Percentiles rank a stretch among this genome's conserved stretches.
Conservation (phyloP, 1,140 invertebrate species). For the Linepithema humile region DNA sequence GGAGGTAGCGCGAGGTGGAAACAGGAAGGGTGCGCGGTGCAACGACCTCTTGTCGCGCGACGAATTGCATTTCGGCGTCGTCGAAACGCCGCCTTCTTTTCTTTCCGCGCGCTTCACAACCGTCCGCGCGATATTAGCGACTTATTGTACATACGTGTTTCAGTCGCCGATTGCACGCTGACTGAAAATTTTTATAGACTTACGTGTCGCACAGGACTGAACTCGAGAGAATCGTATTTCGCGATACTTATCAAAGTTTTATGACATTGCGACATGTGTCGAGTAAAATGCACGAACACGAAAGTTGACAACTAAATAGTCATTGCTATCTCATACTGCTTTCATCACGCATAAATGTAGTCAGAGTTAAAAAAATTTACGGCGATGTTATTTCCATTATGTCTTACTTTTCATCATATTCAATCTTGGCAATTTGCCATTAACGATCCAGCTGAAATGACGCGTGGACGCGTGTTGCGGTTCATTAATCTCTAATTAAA, state of each 20-base stretch:
- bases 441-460: background rate
- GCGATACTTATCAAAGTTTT: background rate
- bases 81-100: constrained; percentile 42
- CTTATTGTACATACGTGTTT: background rate
- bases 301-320: background rate
- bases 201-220: background rate
- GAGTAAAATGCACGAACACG: background rate
- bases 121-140: background rate
- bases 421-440: background rate
- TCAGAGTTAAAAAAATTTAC: background rate
- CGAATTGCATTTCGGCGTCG: constrained; percentile 66
- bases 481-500: background rate
- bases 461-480: background rate
- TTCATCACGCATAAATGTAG: background rate
- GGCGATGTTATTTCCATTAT: too few species aligned
- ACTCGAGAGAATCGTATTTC: background rate
- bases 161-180: background rate
- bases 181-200: background rate
- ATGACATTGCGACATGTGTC: too few species aligned
- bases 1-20: constrained; percentile 60
- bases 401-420: too few species aligned
- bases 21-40: constrained; percentile 63
- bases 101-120: background rate
- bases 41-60: constrained; percentile 67
- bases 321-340: background rate